These are phyloP conservation scores for Gryllus longicercus DNA, from an alignment of 2,888 invertebrate species.

Conservation along the genomic window DNA sequence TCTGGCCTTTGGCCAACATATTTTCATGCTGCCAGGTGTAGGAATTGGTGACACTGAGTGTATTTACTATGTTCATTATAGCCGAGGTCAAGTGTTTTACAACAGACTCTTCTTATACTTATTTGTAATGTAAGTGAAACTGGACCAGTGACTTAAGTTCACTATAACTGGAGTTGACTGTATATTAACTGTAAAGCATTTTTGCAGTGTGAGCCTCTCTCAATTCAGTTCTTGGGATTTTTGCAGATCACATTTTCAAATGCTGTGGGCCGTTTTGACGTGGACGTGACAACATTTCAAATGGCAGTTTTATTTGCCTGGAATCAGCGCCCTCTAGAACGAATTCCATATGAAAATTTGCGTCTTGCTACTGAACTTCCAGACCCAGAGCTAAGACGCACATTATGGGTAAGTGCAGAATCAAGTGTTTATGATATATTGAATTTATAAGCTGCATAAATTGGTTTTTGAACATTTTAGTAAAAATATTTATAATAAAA, in stretches of 20 bases:
- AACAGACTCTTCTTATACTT: too few species aligned
- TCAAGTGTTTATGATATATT: neutral
- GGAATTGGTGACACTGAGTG: neutral
- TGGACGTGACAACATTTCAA: constrained; percentile 99
- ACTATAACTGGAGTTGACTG: too few species aligned
- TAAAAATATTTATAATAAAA: neutral
- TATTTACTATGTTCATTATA: neutral
- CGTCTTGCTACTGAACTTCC: constrained; percentile 95
- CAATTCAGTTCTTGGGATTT: constrained; percentile 21
- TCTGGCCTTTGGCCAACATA: too few species aligned
- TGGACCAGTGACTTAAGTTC: too few species aligned
- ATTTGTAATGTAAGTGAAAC: too few species aligned
- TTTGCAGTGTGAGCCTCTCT: too few species aligned
- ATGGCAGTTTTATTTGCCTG: constrained; percentile 99
- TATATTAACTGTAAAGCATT: too few species aligned
- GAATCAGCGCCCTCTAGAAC: constrained; percentile 93
- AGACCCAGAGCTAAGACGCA: constrained; percentile 89
- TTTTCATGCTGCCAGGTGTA: neutral
- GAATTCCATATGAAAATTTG: constrained; percentile 94
- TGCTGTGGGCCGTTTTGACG: constrained; percentile 87
- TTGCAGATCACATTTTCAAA: constrained; percentile 85
- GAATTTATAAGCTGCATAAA: neutral
- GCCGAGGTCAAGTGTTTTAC: too few species aligned
- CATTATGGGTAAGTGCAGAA: constrained; percentile 64
- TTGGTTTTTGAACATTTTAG: neutral